phyloP scores from a whole-genome alignment of 2,797 vertebrate genomes.

The Poeciliopsis paucimaculata region DNA sequence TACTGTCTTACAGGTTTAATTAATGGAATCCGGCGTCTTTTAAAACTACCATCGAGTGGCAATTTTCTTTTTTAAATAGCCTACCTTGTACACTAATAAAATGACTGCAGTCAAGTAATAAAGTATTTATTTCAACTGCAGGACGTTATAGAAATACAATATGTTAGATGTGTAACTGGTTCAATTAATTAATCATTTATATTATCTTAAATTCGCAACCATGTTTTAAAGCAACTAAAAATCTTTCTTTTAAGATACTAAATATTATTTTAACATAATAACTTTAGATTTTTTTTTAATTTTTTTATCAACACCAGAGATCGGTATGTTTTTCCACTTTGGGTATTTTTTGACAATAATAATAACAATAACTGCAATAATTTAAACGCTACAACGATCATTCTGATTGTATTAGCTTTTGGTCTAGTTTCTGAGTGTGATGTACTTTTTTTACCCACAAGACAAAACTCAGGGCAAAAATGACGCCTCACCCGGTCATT shows the following conservation, averaged over 20 bases:
- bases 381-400: background rate
- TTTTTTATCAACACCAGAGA: background rate
- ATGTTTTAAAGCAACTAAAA: no score
- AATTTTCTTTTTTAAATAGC: background rate
- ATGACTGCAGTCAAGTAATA: background rate
- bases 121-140: background rate
- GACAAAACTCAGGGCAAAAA: background rate
- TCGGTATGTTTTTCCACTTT: background rate
- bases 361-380: background rate
- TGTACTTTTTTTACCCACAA: constrained; percentile 19
- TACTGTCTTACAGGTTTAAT: constrained; percentile 15
- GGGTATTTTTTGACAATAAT: background rate
- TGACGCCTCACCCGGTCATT: accelerated
- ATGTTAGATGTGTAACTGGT: background rate
- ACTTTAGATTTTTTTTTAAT: background rate
- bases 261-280: background rate
- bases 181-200: background rate
- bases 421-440: background rate
- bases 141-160: background rate
- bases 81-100: background rate
- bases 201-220: no score
- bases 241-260: background rate
- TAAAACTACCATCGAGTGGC: background rate
- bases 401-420: background rate
- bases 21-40: background rate